Conservation (phyloP, 1,140 invertebrate genomes). For the Xylocopa sonorina region DNA sequence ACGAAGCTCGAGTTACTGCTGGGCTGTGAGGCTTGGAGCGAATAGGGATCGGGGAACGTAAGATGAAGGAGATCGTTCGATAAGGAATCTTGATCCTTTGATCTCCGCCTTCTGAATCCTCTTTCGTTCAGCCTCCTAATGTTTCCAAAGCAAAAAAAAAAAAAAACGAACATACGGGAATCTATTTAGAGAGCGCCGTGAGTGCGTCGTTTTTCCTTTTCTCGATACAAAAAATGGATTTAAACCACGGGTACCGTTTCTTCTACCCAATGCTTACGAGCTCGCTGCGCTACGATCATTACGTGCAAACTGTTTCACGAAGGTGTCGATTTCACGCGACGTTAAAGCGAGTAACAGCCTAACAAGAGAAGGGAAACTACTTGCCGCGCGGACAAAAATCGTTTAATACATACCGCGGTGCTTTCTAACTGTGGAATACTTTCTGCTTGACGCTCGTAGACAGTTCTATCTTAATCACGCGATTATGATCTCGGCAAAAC, state of each 20-base stretch:
- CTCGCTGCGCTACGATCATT: too few relatives aligned
- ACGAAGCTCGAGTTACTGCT: background rate
- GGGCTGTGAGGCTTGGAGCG: background rate
- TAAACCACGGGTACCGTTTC: background rate
- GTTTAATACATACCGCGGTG: too few relatives aligned
- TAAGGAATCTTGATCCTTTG: background rate
- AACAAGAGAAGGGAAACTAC: slow-evolving; percentile 1
- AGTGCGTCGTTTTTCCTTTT: too few relatives aligned
- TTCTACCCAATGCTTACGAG: background rate
- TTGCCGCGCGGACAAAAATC: slow-evolving; percentile 5
- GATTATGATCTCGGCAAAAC: background rate
- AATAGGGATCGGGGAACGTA: background rate
- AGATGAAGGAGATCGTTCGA: background rate
- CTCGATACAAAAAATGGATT: too few relatives aligned
- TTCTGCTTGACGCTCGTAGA: too few relatives aligned
- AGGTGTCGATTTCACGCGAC: slow-evolving; percentile 44
- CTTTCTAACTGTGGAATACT: too few relatives aligned
- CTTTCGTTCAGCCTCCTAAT: background rate
- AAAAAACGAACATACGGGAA: too few relatives aligned
- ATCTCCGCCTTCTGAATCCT: background rate
- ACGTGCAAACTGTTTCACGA: slow-evolving; percentile 9
- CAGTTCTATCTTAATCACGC: background rate
- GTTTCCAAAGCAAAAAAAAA: too few relatives aligned
- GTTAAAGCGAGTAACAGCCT: slow-evolving; percentile 22
- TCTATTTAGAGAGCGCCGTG: too few relatives aligned